Conservation (phyloP, 2,888 invertebrate genomes). For the Andricus quercusramuli region DNA sequence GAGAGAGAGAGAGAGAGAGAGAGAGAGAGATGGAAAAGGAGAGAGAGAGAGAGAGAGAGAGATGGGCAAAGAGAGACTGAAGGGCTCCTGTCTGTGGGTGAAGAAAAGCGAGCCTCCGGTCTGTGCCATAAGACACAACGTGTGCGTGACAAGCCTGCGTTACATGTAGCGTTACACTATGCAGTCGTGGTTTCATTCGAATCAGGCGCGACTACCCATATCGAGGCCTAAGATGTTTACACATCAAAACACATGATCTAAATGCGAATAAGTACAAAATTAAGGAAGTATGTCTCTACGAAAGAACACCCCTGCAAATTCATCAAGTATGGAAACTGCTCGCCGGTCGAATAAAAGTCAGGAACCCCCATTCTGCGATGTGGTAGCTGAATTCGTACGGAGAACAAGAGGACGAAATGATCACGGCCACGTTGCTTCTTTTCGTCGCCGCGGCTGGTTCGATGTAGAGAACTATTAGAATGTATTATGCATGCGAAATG, state of each 20-base stretch:
- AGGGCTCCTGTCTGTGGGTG: too few relatives aligned
- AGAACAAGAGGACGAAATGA: slow-evolving; percentile 67
- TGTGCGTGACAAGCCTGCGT: too few relatives aligned
- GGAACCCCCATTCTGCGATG: slow-evolving; percentile 51
- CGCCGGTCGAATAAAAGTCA: slow-evolving; percentile 55
- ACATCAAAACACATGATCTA: background rate
- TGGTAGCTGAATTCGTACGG: slow-evolving; percentile 54
- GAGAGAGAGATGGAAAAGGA: too few relatives aligned
- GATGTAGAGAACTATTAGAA: slow-evolving; percentile 71
- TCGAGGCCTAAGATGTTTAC: too few relatives aligned
- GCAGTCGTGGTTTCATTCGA: too few relatives aligned
- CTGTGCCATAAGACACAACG: too few relatives aligned
- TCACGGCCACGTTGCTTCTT: slow-evolving; percentile 68
- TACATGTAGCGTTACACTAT: too few relatives aligned
- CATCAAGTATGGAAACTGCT: slow-evolving; percentile 47
- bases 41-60: too few relatives aligned
- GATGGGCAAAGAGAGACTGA: too few relatives aligned
- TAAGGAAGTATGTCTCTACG: background rate
- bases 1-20: too few relatives aligned
- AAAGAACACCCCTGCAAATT: slow-evolving; percentile 41
- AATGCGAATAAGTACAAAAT: background rate
- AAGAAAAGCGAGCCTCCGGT: too few relatives aligned
- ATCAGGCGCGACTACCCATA: too few relatives aligned
- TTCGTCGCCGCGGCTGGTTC: slow-evolving; percentile 67
- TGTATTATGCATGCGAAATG: slow-evolving; percentile 78